phyloP scores from a whole-genome alignment of 2,113 vertebrate genomes.

The Eretmochelys imbricata region DNA sequence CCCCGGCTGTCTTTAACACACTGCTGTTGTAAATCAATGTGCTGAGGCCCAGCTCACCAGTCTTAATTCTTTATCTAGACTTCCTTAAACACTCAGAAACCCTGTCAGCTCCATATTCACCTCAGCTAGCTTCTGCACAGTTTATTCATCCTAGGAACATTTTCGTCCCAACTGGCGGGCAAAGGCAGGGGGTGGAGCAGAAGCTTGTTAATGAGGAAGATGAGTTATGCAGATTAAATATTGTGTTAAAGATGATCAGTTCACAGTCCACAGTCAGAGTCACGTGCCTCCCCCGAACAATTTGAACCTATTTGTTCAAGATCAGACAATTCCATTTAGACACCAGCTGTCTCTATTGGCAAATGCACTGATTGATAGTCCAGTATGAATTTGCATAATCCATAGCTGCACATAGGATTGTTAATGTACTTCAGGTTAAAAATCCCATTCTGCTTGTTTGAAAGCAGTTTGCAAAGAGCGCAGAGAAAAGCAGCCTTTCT shows the following conservation, averaged over 20 bases:
- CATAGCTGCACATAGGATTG: slow-evolving; percentile 39
- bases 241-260: neutral
- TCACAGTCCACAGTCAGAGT: neutral
- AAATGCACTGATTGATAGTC: neutral
- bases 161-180: neutral
- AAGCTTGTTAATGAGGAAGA: neutral
- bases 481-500: neutral
- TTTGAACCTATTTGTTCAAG: slow-evolving; percentile 21
- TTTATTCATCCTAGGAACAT: neutral
- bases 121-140: neutral
- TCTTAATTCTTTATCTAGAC: neutral
- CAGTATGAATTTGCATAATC: slow-evolving; percentile 53
- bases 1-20: neutral
- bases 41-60: neutral
- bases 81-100: neutral
- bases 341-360: neutral
- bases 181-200: neutral
- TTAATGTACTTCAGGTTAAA: slow-evolving; percentile 44
- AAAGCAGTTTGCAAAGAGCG: neutral
- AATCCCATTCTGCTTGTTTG: slow-evolving; percentile 7
- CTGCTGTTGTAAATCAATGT: neutral
- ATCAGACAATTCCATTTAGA: slow-evolving; percentile 33
- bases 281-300: neutral
- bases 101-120: neutral
- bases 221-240: neutral